Evolutionary conservation across 1,140 invertebrate genomes (phyloP).

Genomic region (Metaphire vulgaris): DNA sequence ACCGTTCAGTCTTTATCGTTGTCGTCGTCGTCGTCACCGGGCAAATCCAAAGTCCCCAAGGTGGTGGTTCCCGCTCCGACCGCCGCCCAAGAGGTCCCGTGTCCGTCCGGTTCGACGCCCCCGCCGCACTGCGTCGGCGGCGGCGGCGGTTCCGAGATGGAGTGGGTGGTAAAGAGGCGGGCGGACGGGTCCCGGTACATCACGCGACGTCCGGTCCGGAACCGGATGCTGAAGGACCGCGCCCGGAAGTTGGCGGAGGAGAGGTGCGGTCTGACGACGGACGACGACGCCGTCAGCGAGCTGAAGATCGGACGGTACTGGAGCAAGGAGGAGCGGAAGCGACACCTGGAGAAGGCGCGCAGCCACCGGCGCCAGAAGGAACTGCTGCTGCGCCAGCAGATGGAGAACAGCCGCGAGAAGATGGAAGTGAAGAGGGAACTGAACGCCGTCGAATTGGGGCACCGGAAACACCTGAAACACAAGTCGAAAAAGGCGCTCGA

Average conservation of each 20-base stretch:
- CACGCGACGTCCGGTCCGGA: constrained; percentile 64
- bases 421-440: constrained; percentile 32
- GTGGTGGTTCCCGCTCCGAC: not conserved
- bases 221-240: constrained; percentile 63
- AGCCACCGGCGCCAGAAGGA: constrained; percentile 57
- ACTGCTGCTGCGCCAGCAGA: constrained; percentile 42
- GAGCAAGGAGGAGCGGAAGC: constrained; percentile 71
- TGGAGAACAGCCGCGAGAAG: constrained; percentile 48
- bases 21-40: not conserved
- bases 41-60: not conserved
- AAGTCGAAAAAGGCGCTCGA: constrained; percentile 53
- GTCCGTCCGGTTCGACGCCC: not conserved
- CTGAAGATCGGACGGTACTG: constrained; percentile 73
- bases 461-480: constrained; percentile 54
- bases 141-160: constrained; percentile 53
- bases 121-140: not conserved
- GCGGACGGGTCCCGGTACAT: constrained; percentile 74
- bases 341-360: constrained; percentile 64
- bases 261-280: constrained; percentile 67
- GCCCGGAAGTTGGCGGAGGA: constrained; percentile 65
- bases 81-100: not conserved
- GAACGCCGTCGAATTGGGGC: constrained; percentile 53
- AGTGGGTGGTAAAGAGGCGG: constrained; percentile 72
- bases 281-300: constrained; percentile 74
- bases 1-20: too few relatives aligned